Percentiles rank a stretch among this genome's conserved stretches.
Conservation (phyloP, 1,140 invertebrate species). For the Pseudobourletiella spinata region DNA sequence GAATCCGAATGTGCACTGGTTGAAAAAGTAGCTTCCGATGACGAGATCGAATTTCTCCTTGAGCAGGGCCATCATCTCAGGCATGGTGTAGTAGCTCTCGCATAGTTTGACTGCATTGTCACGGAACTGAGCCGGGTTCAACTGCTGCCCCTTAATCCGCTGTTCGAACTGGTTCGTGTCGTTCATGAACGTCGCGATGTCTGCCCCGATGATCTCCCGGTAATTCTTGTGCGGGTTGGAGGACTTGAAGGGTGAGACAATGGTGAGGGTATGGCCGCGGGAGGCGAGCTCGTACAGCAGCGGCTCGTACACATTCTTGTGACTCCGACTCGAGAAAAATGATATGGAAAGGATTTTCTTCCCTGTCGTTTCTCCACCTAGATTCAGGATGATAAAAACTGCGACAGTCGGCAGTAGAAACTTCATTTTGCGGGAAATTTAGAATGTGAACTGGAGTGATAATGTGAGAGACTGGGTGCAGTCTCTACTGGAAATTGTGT, state of each 20-base stretch:
- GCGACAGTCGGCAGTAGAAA: too few species aligned
- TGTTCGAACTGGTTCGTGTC: neutral
- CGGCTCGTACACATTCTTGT: constrained; percentile 23
- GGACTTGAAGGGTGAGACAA: constrained; percentile 14
- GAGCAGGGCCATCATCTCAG: neutral
- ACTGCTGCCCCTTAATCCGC: neutral
- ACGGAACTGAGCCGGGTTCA: neutral
- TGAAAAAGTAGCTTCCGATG: constrained; percentile 4
- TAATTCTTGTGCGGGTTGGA: constrained; percentile 17
- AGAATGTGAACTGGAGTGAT: too few species aligned
- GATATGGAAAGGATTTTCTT: constrained; percentile 19
- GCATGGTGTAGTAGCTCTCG: constrained; percentile 3
- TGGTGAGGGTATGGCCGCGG: constrained; percentile 32
- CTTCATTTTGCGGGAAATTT: too few species aligned
- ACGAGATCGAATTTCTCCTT: constrained; percentile 20
- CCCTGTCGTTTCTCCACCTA: too few species aligned
- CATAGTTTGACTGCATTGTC: neutral
- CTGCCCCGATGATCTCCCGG: constrained; percentile 13
- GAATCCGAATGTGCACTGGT: constrained; percentile 17
- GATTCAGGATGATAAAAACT: too few species aligned
- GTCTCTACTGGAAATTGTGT: too few species aligned
- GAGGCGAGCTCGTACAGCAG: constrained; percentile 29
- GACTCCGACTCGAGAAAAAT: constrained; percentile 21
- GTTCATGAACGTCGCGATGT: neutral
- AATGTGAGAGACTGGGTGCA: too few species aligned